Evolutionary conservation across 2,888 invertebrate species (phyloP).

Genomic region (Caenorhabditis drosophilae): DNA sequence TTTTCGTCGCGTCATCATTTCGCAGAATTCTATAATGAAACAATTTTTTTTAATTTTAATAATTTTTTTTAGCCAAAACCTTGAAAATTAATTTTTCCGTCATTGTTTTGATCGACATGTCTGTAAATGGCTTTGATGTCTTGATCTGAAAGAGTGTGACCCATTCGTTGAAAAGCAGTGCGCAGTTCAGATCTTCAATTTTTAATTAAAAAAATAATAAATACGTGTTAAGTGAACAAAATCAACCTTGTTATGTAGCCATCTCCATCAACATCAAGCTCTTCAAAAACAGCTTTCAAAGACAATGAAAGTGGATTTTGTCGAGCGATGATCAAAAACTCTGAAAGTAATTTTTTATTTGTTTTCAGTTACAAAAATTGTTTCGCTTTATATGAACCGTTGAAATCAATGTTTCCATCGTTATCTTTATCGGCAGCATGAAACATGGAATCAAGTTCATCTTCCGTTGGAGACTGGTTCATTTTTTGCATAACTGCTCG

Average conservation of each 20-base stretch:
- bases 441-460: slow-evolving; percentile 68
- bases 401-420: slow-evolving; percentile 68
- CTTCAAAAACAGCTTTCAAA: slow-evolving; percentile 66
- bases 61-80: slow-evolving; percentile 33
- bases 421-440: slow-evolving; percentile 66
- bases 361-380: neutral
- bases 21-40: slow-evolving; percentile 62
- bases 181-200: slow-evolving; percentile 67
- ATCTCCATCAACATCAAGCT: slow-evolving; percentile 69
- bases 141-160: slow-evolving; percentile 69
- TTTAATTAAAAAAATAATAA: slow-evolving; percentile 8
- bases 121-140: slow-evolving; percentile 70
- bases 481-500: slow-evolving; percentile 68
- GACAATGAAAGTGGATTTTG: slow-evolving; percentile 68
- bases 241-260: slow-evolving; percentile 63
- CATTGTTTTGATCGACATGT: slow-evolving; percentile 71
- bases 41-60: slow-evolving; percentile 2
- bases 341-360: slow-evolving; percentile 30
- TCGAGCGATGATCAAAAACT: slow-evolving; percentile 65
- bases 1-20: slow-evolving; percentile 67
- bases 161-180: slow-evolving; percentile 70
- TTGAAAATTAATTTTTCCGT: slow-evolving; percentile 68
- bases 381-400: too few species aligned
- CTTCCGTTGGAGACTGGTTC: slow-evolving; percentile 68
- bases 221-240: neutral